Percentiles rank a stretch among this genome's conserved stretches.
phyloP scores from a whole-genome alignment of 2,113 vertebrate genomes.

The Notarius quadriscutis region DNA sequence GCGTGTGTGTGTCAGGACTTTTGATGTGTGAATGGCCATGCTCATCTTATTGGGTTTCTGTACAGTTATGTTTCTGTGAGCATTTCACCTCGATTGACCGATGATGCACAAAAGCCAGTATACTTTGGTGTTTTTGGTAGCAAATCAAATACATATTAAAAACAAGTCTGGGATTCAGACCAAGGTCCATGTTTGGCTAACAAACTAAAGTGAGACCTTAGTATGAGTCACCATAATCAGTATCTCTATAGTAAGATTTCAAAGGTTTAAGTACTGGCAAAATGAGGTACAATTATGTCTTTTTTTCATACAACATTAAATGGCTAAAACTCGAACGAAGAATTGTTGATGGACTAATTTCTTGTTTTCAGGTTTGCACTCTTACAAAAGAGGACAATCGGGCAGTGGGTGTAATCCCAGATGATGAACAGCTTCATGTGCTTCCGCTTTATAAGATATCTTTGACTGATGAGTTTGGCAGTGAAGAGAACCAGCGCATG shows the following conservation, averaged over 20 bases:
- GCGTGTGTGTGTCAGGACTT: neutral
- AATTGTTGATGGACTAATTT: neutral
- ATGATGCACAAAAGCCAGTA: neutral
- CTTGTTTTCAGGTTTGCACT: slow-evolving; percentile 86
- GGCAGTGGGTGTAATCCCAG: slow-evolving; percentile 81
- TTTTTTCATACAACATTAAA: neutral
- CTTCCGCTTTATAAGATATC: slow-evolving; percentile 93
- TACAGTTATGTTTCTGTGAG: neutral
- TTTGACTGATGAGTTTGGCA: slow-evolving; percentile 88
- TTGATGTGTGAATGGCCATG: neutral
- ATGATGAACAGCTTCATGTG: slow-evolving; percentile 94
- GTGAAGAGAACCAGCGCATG: slow-evolving; percentile 83
- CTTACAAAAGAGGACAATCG: slow-evolving; percentile 98
- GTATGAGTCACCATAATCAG: neutral
- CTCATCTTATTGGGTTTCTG: neutral
- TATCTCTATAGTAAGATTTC: neutral
- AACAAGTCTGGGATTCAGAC: neutral
- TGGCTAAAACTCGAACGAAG: neutral
- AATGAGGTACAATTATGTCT: too few relatives aligned
- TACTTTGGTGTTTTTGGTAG: neutral
- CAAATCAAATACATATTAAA: neutral
- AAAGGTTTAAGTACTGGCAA: neutral
- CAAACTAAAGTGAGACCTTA: neutral
- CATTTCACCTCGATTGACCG: neutral
- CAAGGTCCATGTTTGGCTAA: neutral